Percentiles rank a stretch among this genome's conserved stretches.
Evolutionary conservation across 2,797 vertebrate genomes (phyloP).

Genomic region (Fundulus diaphanus): DNA sequence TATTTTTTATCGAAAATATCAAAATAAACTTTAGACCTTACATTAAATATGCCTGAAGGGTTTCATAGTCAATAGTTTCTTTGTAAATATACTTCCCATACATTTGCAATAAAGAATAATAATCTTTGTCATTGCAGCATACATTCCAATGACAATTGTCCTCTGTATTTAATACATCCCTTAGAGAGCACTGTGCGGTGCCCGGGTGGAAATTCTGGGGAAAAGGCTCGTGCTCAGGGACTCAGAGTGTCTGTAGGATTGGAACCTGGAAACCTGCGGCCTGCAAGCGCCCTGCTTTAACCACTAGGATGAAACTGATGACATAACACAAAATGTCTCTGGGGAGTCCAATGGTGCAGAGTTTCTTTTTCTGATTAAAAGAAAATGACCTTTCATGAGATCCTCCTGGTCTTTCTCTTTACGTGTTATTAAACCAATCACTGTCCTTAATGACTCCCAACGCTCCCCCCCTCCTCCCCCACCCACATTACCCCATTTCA

Average conservation of each 20-base stretch:
- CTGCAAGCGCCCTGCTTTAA: too few relatives aligned
- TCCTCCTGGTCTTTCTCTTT: slow-evolving; percentile 48
- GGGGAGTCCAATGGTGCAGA: slow-evolving; percentile 26
- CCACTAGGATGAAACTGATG: too few relatives aligned
- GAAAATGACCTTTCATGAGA: slow-evolving; percentile 65
- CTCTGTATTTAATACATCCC: too few relatives aligned
- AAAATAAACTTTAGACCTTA: neutral
- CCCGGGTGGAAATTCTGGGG: too few relatives aligned
- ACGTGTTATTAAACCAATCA: slow-evolving; percentile 69
- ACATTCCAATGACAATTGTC: too few relatives aligned
- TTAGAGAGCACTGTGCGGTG: too few relatives aligned
- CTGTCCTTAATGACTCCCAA: slow-evolving; percentile 62
- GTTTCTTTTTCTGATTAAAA: slow-evolving; percentile 62
- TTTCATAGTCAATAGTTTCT: neutral
- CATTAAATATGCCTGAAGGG: neutral
- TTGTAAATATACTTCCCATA: neutral
- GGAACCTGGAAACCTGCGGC: too few relatives aligned
- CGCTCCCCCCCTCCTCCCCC: slow-evolving; percentile 33
- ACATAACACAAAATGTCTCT: slow-evolving; percentile 41
- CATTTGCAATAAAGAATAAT: too few relatives aligned
- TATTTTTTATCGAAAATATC: neutral
- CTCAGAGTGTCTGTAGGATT: too few relatives aligned
- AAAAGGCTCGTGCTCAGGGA: too few relatives aligned
- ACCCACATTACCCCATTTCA: slow-evolving; percentile 65
- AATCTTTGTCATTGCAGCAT: too few relatives aligned